A percentile compares a stretch with the other conserved stretches of the same genome.
phyloP scores from a whole-genome alignment of 1,140 invertebrate species.

The Melitaea cinxia region DNA sequence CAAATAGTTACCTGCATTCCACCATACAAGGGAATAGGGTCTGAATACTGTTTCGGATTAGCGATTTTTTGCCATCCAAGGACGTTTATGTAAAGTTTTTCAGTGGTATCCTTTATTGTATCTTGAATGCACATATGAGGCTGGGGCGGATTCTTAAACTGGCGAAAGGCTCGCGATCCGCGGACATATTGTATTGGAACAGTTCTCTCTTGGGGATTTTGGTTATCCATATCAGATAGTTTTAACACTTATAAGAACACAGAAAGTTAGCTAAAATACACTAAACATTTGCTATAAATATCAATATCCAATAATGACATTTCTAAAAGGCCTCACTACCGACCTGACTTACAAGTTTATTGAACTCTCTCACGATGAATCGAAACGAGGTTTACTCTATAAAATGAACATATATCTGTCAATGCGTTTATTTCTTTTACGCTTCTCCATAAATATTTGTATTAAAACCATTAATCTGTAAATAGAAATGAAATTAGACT shows the following conservation, averaged over 20 bases:
- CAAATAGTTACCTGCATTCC: conserved; percentile 85
- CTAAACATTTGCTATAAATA: conserved; percentile 61
- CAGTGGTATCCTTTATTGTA: conserved; percentile 81
- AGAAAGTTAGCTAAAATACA: conserved; percentile 46
- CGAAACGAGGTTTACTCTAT: conserved; percentile 19
- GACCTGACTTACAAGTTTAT: conserved; percentile 60
- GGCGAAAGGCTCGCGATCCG: conserved; percentile 81
- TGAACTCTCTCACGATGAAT: conserved; percentile 56
- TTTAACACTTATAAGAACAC: conserved; percentile 38
- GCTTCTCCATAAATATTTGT: conserved; percentile 25
- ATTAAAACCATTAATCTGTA: conserved; percentile 30
- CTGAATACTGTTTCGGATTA: conserved; percentile 83
- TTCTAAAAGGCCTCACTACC: conserved; percentile 53
- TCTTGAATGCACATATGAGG: conserved; percentile 89
- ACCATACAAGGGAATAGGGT: conserved; percentile 86
- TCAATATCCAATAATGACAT: conserved; percentile 62
- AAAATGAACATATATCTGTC: conserved; percentile 8
- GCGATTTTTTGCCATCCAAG: conserved; percentile 87
- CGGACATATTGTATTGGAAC: conserved; percentile 72
- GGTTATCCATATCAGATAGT: conserved; percentile 66
- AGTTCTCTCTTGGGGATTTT: conserved; percentile 65
- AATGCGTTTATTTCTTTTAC: conserved; percentile 14
- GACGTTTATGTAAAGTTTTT: conserved; percentile 86
- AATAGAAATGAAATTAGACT: conserved; percentile 30
- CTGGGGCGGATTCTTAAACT: conserved; percentile 88